These are phyloP conservation scores for Lophotriccus pileatus DNA, from an alignment of 2,797 vertebrate species.

Conservation along the genomic window DNA sequence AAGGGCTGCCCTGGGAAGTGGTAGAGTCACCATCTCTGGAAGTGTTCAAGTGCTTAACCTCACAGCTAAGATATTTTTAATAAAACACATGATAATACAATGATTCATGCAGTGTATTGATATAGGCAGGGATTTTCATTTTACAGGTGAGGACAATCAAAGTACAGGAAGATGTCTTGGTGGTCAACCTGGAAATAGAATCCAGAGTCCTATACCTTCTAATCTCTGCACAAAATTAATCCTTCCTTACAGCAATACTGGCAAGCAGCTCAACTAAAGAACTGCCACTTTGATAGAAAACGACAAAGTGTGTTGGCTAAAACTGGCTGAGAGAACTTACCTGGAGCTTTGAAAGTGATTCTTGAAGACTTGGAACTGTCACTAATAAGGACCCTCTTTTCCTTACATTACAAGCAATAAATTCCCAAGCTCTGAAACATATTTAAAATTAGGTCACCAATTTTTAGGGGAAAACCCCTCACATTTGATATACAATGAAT, in stretches of 20 bases:
- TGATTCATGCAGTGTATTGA: not conserved
- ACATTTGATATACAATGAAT: not conserved
- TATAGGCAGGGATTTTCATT: not conserved
- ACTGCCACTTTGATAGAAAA: not conserved
- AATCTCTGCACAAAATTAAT: not conserved
- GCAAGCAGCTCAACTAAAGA: not conserved
- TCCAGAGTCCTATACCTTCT: not conserved
- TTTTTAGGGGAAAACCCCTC: not conserved
- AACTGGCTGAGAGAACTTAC: constrained; percentile 67
- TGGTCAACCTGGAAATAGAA: not conserved
- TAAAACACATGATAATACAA: not conserved
- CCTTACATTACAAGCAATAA: constrained; percentile 79
- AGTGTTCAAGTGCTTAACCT: not conserved
- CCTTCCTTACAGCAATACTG: not conserved
- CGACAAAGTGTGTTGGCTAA: not conserved
- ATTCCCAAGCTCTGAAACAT: constrained; percentile 83
- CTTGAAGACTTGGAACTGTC: constrained; percentile 85
- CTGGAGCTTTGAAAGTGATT: constrained; percentile 81
- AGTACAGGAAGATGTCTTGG: not conserved
- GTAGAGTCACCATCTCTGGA: not conserved
- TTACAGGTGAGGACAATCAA: not conserved
- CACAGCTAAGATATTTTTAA: not conserved
- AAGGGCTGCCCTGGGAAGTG: not conserved
- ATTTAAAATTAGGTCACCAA: not conserved
- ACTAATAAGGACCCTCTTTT: constrained; percentile 85